Conservation (phyloP, 1,140 invertebrate species). For the Telenomus remus region DNA sequence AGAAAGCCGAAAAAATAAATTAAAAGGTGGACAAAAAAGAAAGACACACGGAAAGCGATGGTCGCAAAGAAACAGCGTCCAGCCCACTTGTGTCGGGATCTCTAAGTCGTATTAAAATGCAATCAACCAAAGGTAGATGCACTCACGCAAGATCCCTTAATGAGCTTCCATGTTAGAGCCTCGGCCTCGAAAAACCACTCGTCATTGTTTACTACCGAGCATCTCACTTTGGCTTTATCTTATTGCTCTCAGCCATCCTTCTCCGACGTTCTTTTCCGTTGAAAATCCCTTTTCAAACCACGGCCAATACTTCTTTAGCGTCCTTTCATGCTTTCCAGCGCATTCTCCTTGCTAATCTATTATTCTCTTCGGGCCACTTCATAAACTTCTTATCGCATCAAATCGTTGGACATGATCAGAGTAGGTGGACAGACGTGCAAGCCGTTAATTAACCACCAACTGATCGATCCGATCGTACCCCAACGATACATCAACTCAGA, state of each 20-base stretch:
- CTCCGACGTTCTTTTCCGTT: neutral
- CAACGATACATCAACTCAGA: conserved; percentile 25
- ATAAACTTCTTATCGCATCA: conserved; percentile 72
- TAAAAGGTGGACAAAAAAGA: too few species aligned
- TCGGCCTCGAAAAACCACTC: conserved; percentile 61
- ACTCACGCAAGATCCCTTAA: conserved; percentile 69
- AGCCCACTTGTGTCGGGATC: conserved; percentile 49
- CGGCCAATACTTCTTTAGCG: conserved; percentile 15
- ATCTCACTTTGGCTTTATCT: conserved; percentile 32
- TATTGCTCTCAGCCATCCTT: conserved; percentile 7
- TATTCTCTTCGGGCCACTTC: conserved; percentile 68
- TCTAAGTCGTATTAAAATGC: conserved; percentile 69
- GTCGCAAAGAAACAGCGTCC: conserved; percentile 24
- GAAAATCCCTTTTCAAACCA: conserved; percentile 26
- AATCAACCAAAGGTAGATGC: conserved; percentile 69
- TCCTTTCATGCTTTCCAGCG: conserved; percentile 28
- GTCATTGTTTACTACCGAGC: conserved; percentile 68
- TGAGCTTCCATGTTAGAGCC: conserved; percentile 70
- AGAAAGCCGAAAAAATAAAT: too few species aligned
- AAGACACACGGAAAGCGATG: conserved; percentile 24
- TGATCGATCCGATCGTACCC: conserved; percentile 30
- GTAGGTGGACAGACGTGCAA: conserved; percentile 65
- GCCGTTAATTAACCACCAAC: conserved; percentile 68
- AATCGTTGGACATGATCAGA: conserved; percentile 62
- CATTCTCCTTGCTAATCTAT: conserved; percentile 66